These are phyloP conservation scores for Meleagris gallopavo DNA, from an alignment of 2,113 vertebrate genomes.

Conservation along the genomic window DNA sequence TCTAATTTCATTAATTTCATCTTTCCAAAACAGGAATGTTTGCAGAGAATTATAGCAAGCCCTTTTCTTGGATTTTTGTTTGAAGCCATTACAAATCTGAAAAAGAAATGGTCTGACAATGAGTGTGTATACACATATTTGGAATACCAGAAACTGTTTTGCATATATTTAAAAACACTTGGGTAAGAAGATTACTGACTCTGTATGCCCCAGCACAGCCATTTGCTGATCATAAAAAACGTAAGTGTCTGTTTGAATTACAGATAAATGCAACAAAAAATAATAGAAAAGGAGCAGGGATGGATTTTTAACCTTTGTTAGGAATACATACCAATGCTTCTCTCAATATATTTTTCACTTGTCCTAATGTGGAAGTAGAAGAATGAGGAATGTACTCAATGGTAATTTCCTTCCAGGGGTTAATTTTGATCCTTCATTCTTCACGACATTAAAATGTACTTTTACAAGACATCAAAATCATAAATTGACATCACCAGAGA, in stretches of 20 bases:
- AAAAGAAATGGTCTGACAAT: not conserved
- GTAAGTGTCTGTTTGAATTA: not conserved
- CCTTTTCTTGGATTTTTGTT: not conserved
- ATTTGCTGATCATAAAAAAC: not conserved
- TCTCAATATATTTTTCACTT: not conserved
- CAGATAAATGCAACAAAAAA: not conserved
- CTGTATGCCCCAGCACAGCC: not conserved
- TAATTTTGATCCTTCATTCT: not conserved
- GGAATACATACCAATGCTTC: not conserved
- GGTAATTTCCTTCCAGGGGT: not conserved
- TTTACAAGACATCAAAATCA: not conserved
- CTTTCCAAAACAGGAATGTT: not conserved
- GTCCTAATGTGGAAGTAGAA: not conserved
- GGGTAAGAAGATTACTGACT: not conserved
- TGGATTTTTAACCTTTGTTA: not conserved
- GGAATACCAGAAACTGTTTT: not conserved
- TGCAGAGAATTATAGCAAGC: not conserved
- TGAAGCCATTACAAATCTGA: not conserved
- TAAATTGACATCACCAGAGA: not conserved
- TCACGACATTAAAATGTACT: accelerated
- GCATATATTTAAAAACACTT: not conserved
- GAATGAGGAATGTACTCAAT: not conserved
- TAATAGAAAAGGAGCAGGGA: not conserved
- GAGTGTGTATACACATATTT: not conserved
- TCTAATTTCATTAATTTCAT: not conserved